Percentiles rank a stretch among this genome's conserved stretches.
Evolutionary conservation across 2,888 invertebrate genomes (phyloP).

Genomic region (Resseliella maxima): DNA sequence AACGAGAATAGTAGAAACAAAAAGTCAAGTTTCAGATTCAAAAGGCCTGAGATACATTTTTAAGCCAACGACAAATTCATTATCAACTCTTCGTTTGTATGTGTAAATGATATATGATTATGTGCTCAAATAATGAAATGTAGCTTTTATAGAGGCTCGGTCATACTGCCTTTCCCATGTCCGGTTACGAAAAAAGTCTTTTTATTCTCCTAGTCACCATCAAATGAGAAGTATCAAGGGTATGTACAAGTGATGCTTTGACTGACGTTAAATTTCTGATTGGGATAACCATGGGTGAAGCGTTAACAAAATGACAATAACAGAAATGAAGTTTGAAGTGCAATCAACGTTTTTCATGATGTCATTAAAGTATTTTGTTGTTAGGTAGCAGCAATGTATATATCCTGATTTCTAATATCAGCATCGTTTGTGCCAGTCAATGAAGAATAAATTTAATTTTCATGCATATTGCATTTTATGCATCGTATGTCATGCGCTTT

Average conservation of each 20-base stretch:
- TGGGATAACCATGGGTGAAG: neutral
- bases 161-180: constrained; percentile 30
- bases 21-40: no score
- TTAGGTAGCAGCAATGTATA: neutral
- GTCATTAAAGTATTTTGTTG: neutral
- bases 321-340: constrained; percentile 20
- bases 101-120: no score
- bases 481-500: neutral
- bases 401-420: no score
- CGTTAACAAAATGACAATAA: neutral
- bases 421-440: neutral
- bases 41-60: neutral
- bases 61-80: constrained; percentile 1
- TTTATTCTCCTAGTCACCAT: no score
- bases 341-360: constrained; percentile 16
- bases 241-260: neutral
- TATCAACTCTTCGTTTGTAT: neutral
- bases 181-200: neutral
- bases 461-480: constrained; percentile 8
- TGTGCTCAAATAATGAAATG: constrained; percentile 28
- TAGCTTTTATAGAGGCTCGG: neutral
- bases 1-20: no score
- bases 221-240: neutral
- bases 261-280: constrained; percentile 3
- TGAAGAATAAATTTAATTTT: neutral